These are phyloP conservation scores for Rhyzopertha dominica DNA, from an alignment of 1,140 invertebrate species.

Conservation along the genomic window DNA sequence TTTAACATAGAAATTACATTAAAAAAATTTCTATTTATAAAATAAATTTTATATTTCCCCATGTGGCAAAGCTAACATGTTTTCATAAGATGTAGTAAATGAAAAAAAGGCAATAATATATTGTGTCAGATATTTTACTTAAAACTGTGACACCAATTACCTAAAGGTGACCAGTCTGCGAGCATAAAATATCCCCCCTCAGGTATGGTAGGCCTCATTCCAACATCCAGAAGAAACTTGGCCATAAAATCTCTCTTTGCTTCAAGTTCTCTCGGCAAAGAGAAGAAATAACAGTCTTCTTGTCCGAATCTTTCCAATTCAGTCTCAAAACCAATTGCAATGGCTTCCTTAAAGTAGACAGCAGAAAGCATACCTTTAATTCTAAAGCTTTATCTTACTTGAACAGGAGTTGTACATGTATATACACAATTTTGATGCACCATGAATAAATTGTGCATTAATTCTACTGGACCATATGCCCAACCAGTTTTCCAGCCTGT, in stretches of 20 bases:
- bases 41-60: too few relatives aligned
- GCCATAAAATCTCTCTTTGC: conserved; percentile 84
- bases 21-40: too few relatives aligned
- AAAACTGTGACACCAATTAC: conserved; percentile 41
- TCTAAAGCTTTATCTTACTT: conserved; percentile 47
- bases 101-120: too few relatives aligned
- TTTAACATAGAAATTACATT: too few relatives aligned
- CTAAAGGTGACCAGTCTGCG: conserved; percentile 81
- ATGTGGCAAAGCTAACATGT: too few relatives aligned
- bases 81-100: too few relatives aligned
- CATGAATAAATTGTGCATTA: conserved; percentile 77
- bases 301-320: conserved; percentile 68
- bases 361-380: too few relatives aligned
- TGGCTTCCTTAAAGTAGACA: conserved; percentile 62
- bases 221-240: conserved; percentile 69
- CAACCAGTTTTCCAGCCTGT: conserved; percentile 99
- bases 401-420: conserved; percentile 79
- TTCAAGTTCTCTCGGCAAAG: conserved; percentile 69
- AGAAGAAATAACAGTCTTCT: conserved; percentile 82
- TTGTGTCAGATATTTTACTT: too few relatives aligned
- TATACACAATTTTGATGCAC: conserved; percentile 95
- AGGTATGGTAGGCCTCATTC: conserved; percentile 87
- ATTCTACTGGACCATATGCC: conserved; percentile 80
- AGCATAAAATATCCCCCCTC: conserved; percentile 97
- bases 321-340: conserved; percentile 83